Percentiles rank a stretch among this genome's conserved stretches.
phyloP scores from a whole-genome alignment of 2,888 invertebrate species.

The Amblyteles armatorius region DNA sequence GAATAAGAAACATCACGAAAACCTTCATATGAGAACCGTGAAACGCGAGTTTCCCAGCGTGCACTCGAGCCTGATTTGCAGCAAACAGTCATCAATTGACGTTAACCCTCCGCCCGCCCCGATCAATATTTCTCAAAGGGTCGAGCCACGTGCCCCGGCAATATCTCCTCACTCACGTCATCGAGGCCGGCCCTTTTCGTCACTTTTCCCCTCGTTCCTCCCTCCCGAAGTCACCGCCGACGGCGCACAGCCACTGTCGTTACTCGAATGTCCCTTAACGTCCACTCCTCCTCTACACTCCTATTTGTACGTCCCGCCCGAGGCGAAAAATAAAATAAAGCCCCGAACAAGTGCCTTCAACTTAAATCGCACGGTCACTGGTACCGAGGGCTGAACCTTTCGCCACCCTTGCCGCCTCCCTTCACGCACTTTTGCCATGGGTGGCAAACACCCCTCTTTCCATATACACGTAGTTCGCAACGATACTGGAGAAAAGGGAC shows the following conservation, averaged over 20 bases:
- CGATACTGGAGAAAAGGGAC: not conserved
- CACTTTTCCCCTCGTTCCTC: not conserved
- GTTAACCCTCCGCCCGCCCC: conserved; percentile 5
- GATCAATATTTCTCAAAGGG: conserved; percentile 30
- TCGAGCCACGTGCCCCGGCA: conserved; percentile 20
- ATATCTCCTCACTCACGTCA: not conserved
- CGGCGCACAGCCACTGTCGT: not conserved
- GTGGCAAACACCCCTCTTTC: not conserved
- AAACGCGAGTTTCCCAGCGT: conserved; percentile 27
- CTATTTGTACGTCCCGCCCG: not conserved
- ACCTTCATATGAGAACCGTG: conserved; percentile 13
- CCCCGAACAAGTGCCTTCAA: not conserved
- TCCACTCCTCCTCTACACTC: not conserved
- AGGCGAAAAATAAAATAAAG: not conserved
- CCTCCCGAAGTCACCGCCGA: not conserved
- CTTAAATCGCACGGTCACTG: not conserved
- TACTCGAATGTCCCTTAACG: not conserved
- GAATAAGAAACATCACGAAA: not conserved
- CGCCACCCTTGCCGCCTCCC: not conserved
- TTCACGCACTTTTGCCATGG: not conserved
- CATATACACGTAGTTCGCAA: not conserved
- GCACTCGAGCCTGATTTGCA: not conserved
- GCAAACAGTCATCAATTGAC: conserved; percentile 18
- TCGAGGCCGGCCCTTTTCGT: not conserved
- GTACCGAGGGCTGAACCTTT: conserved; percentile 3